Percentiles rank a stretch among this genome's conserved stretches.
phyloP scores from a whole-genome alignment of 2,888 invertebrate genomes.

The Atethmia centrago region DNA sequence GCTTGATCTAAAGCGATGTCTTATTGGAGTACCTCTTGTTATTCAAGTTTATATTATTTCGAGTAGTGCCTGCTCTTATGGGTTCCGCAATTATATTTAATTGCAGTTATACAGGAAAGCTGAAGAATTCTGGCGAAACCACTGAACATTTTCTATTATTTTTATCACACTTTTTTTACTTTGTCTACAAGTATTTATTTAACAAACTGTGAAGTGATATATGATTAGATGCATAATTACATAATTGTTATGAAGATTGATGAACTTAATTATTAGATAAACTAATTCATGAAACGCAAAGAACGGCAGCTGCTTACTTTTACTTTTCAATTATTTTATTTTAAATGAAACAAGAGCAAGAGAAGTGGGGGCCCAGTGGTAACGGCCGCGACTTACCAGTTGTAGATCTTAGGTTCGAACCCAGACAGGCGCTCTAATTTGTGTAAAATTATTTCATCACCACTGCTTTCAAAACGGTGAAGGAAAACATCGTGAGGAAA shows the following conservation, averaged over 20 bases:
- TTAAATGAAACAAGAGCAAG: too few relatives aligned
- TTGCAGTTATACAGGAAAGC: conserved; percentile 6
- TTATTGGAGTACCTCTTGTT: conserved; percentile 41
- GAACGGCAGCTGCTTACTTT: neutral
- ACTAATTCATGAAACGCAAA: neutral
- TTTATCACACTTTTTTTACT: neutral
- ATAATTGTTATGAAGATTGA: neutral
- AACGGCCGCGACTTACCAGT: too few relatives aligned
- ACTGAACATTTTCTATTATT: neutral
- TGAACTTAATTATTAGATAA: neutral
- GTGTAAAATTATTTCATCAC: too few relatives aligned
- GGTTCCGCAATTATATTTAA: conserved; percentile 34
- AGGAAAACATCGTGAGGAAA: too few relatives aligned
- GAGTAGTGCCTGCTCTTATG: conserved; percentile 12
- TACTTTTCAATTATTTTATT: neutral
- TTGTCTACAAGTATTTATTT: too few relatives aligned
- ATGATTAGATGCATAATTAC: too few relatives aligned
- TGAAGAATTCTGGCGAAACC: conserved; percentile 12
- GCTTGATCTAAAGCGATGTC: conserved; percentile 24
- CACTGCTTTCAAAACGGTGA: too few relatives aligned
- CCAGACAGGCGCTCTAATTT: too few relatives aligned
- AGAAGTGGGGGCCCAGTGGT: too few relatives aligned
- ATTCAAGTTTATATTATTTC: conserved; percentile 37
- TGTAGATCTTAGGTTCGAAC: too few relatives aligned
- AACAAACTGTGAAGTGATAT: neutral